These are phyloP conservation scores for Gouania willdenowi DNA, from an alignment of 2,797 vertebrate genomes.

Conservation along the genomic window DNA sequence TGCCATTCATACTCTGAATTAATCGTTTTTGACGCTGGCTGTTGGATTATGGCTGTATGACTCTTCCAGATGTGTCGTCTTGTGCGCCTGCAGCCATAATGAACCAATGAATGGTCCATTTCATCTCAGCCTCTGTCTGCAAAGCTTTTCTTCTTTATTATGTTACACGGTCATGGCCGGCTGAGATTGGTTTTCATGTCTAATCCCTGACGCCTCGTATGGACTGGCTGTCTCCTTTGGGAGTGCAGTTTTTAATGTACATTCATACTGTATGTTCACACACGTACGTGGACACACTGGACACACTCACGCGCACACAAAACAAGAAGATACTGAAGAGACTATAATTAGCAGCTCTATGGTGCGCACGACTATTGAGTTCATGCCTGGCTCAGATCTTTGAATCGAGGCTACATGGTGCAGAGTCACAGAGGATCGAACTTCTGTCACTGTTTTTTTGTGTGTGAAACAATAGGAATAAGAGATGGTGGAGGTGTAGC, in stretches of 20 bases:
- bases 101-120: slow-evolving; percentile 52
- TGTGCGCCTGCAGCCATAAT: slow-evolving; percentile 40
- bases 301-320: background rate
- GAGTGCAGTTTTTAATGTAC: slow-evolving; percentile 4
- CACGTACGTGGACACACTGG: background rate
- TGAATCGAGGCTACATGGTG: slow-evolving; percentile 28
- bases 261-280: background rate
- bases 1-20: slow-evolving; percentile 8
- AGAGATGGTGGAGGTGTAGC: background rate
- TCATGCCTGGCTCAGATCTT: slow-evolving; percentile 18
- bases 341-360: background rate
- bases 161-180: slow-evolving; percentile 49
- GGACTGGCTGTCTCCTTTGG: slow-evolving; percentile 28
- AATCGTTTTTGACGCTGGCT: slow-evolving; percentile 12
- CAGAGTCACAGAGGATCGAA: slow-evolving; percentile 10
- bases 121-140: slow-evolving; percentile 39
- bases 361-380: slow-evolving; percentile 7
- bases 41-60: slow-evolving; percentile 56
- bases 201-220: slow-evolving; percentile 50
- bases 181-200: slow-evolving; percentile 45
- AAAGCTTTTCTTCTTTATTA: slow-evolving; percentile 53
- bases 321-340: slow-evolving; percentile 7
- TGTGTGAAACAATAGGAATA: slow-evolving; percentile 19
- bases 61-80: slow-evolving; percentile 64
- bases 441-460: slow-evolving; percentile 33